phyloP scores from a whole-genome alignment of 2,797 vertebrate genomes.

The Crocidura indochinensis region DNA sequence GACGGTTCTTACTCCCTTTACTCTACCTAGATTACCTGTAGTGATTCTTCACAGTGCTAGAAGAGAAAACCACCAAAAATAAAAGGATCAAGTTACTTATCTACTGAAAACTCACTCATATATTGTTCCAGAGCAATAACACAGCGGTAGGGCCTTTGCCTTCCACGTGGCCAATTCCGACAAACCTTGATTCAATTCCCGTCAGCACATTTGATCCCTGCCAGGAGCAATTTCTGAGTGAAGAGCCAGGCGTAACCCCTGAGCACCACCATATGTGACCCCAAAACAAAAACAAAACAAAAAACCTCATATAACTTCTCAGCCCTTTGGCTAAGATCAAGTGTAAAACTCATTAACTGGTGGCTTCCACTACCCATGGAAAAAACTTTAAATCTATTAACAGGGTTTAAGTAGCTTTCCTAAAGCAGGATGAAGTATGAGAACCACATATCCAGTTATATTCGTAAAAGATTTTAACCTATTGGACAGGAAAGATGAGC shows the following conservation, averaged over 20 bases:
- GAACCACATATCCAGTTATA: neutral
- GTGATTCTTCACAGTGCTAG: neutral
- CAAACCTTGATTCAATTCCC: too few relatives aligned
- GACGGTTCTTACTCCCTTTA: neutral
- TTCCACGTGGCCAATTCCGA: too few relatives aligned
- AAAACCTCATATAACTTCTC: too few relatives aligned
- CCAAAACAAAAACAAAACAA: too few relatives aligned
- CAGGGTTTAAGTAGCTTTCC: slow-evolving; percentile 13
- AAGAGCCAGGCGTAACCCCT: too few relatives aligned
- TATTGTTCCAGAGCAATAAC: too few relatives aligned
- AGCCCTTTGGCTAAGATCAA: too few relatives aligned
- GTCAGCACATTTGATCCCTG: too few relatives aligned
- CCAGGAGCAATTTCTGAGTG: too few relatives aligned
- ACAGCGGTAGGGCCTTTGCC: too few relatives aligned
- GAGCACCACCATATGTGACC: too few relatives aligned
- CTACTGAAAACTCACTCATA: slow-evolving; percentile 13
- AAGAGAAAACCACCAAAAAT: slow-evolving; percentile 9
- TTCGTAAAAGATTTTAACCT: neutral
- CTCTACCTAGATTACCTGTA: neutral
- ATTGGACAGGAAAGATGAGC: neutral
- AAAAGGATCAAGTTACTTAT: slow-evolving; percentile 4
- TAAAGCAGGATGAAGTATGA: neutral
- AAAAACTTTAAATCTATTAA: slow-evolving; percentile 39
- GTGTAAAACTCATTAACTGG: neutral
- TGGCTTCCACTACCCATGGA: neutral